Evolutionary conservation across 2,888 invertebrate species (phyloP), one percentile per base, ranked within the genome.

Genomic region (Temnothorax rugatulus): DNA sequence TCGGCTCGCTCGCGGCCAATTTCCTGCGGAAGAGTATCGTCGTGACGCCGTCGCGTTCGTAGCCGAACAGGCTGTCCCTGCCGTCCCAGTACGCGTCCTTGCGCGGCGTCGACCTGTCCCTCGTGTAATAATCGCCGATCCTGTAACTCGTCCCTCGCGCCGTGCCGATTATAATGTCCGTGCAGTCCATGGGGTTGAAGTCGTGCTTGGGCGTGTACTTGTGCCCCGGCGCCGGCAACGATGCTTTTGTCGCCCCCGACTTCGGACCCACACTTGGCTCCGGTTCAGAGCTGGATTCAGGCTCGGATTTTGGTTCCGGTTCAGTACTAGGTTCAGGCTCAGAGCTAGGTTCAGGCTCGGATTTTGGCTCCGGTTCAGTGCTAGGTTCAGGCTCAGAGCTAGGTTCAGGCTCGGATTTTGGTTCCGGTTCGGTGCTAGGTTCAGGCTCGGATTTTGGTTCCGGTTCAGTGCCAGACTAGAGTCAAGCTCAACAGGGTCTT

Each of bases 141-240:
- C 98, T 96, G 92, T 98, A 98, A 84, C 97, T 96, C 91, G 97
- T 97, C 13, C 98, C 98, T 81, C 97, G 95, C 0, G 99, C 99
- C 3, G 97, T 96, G 0, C 99, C 99, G 88, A 99, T 98, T 7
- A 99, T 97, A 77, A 99, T 97, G 94, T 99, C 99, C 0, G 98
- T 98, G 93, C 99, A 99, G 95, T 99, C 99, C 99, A 99, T 99
- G 0, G 98, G 97, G 94, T 98, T 98, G 95, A 98, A 98, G 93
- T 98, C 98, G 90, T 97, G 97, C 77, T 97, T 97, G 0, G 98
- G 98, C 0, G 97, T 97, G 93, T 97, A 98, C 86, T 94, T 94
- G 89, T 94, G 93, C 5, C 83, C 86, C 5, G 84, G 66, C 29
- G 75, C 82, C 47, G 90, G 88, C 59, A 88, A 13, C 87, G 87